Conservation (phyloP, 2,797 vertebrate species). For the Neosalanx taihuensis region DNA sequence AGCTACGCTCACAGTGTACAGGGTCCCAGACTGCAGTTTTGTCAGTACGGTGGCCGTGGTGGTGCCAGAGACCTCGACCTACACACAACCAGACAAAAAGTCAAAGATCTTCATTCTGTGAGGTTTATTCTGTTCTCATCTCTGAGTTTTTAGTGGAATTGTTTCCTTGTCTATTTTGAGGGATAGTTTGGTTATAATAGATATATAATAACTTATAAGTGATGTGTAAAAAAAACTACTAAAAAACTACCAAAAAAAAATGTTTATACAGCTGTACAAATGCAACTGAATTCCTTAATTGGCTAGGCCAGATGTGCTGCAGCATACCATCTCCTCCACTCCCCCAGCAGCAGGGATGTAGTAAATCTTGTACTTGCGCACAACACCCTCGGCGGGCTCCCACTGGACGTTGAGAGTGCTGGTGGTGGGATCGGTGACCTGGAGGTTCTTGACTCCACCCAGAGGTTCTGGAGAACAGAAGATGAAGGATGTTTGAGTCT, state of each 20-base stretch:
- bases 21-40: slow-evolving; percentile 85
- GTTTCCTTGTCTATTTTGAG: too few species aligned
- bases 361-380: slow-evolving; percentile 89
- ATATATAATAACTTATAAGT: too few species aligned
- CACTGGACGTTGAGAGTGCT: slow-evolving; percentile 88
- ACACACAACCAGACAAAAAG: slow-evolving; percentile 16
- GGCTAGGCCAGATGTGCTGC: not conserved
- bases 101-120: too few species aligned
- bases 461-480: slow-evolving; percentile 80
- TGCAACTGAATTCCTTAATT: too few species aligned
- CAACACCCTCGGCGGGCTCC: slow-evolving; percentile 92
- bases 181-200: too few species aligned
- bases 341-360: slow-evolving; percentile 83
- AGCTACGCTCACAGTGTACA: slow-evolving; percentile 85
- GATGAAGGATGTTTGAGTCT: not conserved
- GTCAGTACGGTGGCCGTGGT: slow-evolving; percentile 85
- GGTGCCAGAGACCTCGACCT: slow-evolving; percentile 88
- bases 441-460: slow-evolving; percentile 87
- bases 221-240: too few species aligned
- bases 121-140: too few species aligned
- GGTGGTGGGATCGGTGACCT: slow-evolving; percentile 89
- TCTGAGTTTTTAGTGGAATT: too few species aligned
- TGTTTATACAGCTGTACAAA: too few species aligned
- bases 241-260: too few species aligned
- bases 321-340: slow-evolving; percentile 83